Percentiles rank a stretch among this genome's conserved stretches.
Evolutionary conservation across 2,888 invertebrate species (phyloP).

Genomic region (Emmelina monodactyla): DNA sequence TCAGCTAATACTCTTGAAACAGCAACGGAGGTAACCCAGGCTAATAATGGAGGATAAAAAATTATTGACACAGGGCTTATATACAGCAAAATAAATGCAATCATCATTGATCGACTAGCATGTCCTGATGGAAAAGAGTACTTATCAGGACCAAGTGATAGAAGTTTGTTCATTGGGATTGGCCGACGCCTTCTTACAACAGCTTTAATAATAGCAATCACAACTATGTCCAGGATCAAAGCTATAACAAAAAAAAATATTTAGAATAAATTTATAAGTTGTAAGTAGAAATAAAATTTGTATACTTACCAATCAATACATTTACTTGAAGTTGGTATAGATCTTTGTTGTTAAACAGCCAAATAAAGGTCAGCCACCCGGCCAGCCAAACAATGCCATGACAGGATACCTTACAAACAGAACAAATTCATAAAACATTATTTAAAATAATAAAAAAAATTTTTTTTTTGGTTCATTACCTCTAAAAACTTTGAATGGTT

Average conservation of each 20-base stretch:
- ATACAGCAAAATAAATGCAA: slow-evolving; percentile 75
- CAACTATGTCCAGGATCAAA: slow-evolving; percentile 79
- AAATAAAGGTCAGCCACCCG: slow-evolving; percentile 78
- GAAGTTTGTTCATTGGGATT: slow-evolving; percentile 70
- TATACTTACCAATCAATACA: slow-evolving; percentile 77
- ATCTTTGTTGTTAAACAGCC: slow-evolving; percentile 73
- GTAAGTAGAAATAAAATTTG: slow-evolving; percentile 2
- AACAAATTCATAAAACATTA: not conserved
- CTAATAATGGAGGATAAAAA: slow-evolving; percentile 69
- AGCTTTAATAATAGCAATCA: slow-evolving; percentile 82
- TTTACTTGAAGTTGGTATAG: slow-evolving; percentile 86
- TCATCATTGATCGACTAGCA: slow-evolving; percentile 81
- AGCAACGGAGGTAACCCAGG: slow-evolving; percentile 79
- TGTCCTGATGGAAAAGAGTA: slow-evolving; percentile 96
- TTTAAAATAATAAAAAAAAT: not conserved
- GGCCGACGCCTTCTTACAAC: slow-evolving; percentile 81
- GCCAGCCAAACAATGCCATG: slow-evolving; percentile 89
- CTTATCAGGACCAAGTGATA: slow-evolving; percentile 83
- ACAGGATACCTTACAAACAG: slow-evolving; percentile 74
- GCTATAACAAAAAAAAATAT: slow-evolving; percentile 63
- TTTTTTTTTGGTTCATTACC: slow-evolving; percentile 30
- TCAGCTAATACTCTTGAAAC: slow-evolving; percentile 83
- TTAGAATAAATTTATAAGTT: not conserved
- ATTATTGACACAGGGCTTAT: slow-evolving; percentile 69
- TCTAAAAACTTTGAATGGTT: slow-evolving; percentile 65